Percentiles rank a stretch among this genome's conserved stretches.
Evolutionary conservation across 2,797 vertebrate genomes (phyloP).

Genomic region (Ptychadena robeensis): DNA sequence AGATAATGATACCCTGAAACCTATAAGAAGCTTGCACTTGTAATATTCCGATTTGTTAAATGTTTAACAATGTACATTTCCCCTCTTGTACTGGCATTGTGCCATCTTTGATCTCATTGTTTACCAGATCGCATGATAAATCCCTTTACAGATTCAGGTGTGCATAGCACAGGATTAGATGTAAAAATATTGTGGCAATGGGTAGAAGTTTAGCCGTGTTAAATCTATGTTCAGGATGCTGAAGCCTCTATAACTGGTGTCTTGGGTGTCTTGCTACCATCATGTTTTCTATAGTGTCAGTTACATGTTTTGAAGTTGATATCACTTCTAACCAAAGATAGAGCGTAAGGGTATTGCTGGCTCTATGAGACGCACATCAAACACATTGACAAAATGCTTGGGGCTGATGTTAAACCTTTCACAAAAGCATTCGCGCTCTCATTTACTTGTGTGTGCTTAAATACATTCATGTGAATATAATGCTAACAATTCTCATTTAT

Average conservation of each 20-base stretch:
- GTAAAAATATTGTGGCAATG: slow-evolving; percentile 20
- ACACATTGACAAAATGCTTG: slow-evolving; percentile 1
- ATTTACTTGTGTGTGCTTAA: background rate
- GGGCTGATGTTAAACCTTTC: slow-evolving; percentile 2
- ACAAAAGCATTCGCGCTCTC: background rate
- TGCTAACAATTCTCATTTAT: background rate
- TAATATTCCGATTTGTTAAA: background rate
- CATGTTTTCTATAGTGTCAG: slow-evolving; percentile 40
- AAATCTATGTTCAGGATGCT: slow-evolving; percentile 24
- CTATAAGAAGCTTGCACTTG: background rate
- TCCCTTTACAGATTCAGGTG: slow-evolving; percentile 12
- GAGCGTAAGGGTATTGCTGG: slow-evolving; percentile 19
- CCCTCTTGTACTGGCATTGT: background rate
- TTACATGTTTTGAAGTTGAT: slow-evolving; percentile 56
- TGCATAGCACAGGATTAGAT: slow-evolving; percentile 18
- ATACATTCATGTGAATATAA: background rate
- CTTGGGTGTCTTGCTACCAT: slow-evolving; percentile 33
- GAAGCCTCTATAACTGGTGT: slow-evolving; percentile 19
- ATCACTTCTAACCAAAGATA: slow-evolving; percentile 33
- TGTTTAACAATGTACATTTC: background rate
- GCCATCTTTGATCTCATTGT: slow-evolving; percentile 2
- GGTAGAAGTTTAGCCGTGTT: background rate
- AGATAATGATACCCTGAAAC: background rate
- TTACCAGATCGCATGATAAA: slow-evolving; percentile 23
- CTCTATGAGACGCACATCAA: slow-evolving; percentile 23